These are phyloP conservation scores for Dendroctonus ponderosae DNA, from an alignment of 1,140 invertebrate genomes.

Conservation along the genomic window DNA sequence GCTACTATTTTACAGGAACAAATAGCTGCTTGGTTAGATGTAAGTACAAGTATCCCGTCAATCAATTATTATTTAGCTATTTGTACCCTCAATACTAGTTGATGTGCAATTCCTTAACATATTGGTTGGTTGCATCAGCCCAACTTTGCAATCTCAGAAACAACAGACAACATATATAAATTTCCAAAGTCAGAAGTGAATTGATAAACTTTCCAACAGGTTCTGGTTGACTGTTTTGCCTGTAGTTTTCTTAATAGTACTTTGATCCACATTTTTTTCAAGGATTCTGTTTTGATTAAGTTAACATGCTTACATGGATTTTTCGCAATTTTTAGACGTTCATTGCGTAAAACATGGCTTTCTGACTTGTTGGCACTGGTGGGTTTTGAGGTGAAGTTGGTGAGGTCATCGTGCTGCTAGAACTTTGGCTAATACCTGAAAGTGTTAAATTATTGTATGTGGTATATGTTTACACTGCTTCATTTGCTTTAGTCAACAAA, in stretches of 20 bases:
- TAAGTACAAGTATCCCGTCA: no score
- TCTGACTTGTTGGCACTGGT: slow-evolving; percentile 39
- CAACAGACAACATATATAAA: no score
- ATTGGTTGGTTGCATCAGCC: neutral
- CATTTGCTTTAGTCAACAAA: no score
- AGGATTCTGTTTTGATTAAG: no score
- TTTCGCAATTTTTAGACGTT: slow-evolving; percentile 54
- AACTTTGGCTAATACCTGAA: slow-evolving; percentile 40
- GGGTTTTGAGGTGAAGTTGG: slow-evolving; percentile 50
- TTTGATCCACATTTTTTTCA: no score
- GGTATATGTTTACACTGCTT: no score
- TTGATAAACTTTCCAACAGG: neutral
- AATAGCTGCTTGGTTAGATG: no score
- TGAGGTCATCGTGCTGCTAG: slow-evolving; percentile 52
- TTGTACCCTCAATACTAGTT: no score
- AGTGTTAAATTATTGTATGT: neutral
- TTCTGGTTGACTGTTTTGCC: neutral
- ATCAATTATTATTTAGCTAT: no score
- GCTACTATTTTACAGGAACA: no score
- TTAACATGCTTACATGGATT: no score
- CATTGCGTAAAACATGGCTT: slow-evolving; percentile 61
- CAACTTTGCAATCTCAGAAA: neutral
- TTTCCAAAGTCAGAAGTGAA: neutral
- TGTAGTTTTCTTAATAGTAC: no score
- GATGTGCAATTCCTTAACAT: neutral